Percentiles rank a stretch among this genome's conserved stretches.
These are phyloP conservation scores for Dysidea cf. avara DNA, from an alignment of 37 sponge, comb jelly and placozoan species.

Conservation along the genomic window DNA sequence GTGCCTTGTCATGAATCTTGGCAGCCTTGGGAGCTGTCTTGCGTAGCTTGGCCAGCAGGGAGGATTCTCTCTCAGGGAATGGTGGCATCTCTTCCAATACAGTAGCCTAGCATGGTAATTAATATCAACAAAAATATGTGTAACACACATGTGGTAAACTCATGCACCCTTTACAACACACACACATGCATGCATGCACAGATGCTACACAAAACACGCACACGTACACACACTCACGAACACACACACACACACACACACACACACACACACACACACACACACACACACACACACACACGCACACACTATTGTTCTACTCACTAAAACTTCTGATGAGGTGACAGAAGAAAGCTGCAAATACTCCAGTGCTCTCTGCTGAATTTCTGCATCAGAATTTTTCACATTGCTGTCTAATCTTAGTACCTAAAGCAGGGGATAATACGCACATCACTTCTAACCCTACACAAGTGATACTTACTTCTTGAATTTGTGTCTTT, in stretches of 20 bases:
- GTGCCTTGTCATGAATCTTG: slow-evolving; percentile 53
- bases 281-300: too few relatives aligned
- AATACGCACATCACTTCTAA: not conserved
- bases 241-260: too few relatives aligned
- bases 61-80: slow-evolving; percentile 89
- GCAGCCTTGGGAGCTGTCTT: slow-evolving; percentile 83
- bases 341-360: slow-evolving; percentile 73
- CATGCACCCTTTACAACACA: not conserved
- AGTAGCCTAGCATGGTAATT: slow-evolving; percentile 53
- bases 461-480: slow-evolving; percentile 14
- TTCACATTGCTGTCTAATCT: slow-evolving; percentile 64
- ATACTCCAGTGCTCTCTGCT: slow-evolving; percentile 93
- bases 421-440: slow-evolving; percentile 42
- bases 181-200: too few relatives aligned
- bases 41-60: slow-evolving; percentile 84
- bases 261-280: too few relatives aligned
- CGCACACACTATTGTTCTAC: too few relatives aligned
- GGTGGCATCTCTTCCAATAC: slow-evolving; percentile 96
- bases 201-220: too few relatives aligned
- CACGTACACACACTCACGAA: not conserved
- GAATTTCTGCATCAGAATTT: slow-evolving; percentile 84
- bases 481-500: slow-evolving; percentile 63
- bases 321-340: slow-evolving; percentile 74
- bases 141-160: not conserved
- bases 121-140: not conserved